Percentiles rank a stretch among this genome's conserved stretches.
Conservation (phyloP, 2,797 vertebrate genomes). For the Tamandua tetradactyla region DNA sequence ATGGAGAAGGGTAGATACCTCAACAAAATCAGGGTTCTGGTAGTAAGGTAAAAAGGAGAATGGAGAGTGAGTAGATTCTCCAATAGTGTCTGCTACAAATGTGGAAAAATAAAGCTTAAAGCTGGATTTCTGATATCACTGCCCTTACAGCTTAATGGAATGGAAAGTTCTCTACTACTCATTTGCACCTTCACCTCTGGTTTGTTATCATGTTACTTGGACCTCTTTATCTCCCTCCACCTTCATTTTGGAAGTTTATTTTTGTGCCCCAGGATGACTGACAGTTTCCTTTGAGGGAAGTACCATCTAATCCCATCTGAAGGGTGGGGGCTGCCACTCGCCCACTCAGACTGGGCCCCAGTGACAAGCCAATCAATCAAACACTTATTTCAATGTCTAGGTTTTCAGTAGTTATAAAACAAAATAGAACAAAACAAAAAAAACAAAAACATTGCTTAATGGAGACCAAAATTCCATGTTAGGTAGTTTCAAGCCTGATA, state of each 20-base stretch:
- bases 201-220: too few relatives aligned
- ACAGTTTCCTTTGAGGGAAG: background rate
- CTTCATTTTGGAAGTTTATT: background rate
- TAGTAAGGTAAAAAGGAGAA: background rate
- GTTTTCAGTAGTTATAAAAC: background rate
- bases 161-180: background rate
- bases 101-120: background rate
- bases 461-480: background rate
- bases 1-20: background rate
- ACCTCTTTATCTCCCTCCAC: background rate
- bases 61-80: background rate
- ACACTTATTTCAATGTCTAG: background rate
- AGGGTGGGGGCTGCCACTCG: background rate
- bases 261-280: background rate
- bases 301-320: background rate
- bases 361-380: background rate
- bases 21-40: too few relatives aligned
- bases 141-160: background rate
- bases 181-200: background rate
- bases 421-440: too few relatives aligned
- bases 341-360: background rate
- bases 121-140: background rate
- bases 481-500: background rate
- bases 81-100: background rate
- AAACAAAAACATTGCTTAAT: background rate